phyloP scores from a whole-genome alignment of 2,888 invertebrate species.

The Piscicola geometra region DNA sequence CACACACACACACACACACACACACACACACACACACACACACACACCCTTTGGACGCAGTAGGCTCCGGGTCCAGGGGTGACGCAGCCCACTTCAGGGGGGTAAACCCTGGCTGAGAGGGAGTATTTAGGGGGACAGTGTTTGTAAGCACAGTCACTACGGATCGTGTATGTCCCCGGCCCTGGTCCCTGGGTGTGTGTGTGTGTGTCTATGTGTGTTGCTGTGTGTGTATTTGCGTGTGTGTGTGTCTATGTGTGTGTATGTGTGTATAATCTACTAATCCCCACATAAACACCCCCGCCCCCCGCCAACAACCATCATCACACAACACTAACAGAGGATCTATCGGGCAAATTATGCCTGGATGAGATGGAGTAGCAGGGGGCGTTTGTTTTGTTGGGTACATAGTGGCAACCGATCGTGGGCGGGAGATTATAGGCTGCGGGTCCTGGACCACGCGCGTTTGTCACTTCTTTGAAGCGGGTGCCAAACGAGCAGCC shows the following conservation, averaged over 20 bases:
- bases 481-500: not conserved
- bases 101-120: slow-evolving; percentile 71
- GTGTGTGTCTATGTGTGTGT: no score
- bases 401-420: slow-evolving; percentile 20
- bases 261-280: not conserved
- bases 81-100: slow-evolving; percentile 58
- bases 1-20: slow-evolving; percentile 19
- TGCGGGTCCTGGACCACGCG: slow-evolving; percentile 11
- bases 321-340: not conserved
- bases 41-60: slow-evolving; percentile 13
- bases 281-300: not conserved
- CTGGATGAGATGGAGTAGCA: slow-evolving; percentile 15
- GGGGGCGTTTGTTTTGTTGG: slow-evolving; percentile 4
- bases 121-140: slow-evolving; percentile 68
- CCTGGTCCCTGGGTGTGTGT: slow-evolving; percentile 61
- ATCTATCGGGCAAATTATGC: not conserved
- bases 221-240: not conserved
- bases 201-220: not conserved
- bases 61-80: slow-evolving; percentile 31
- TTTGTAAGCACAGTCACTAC: slow-evolving; percentile 43
- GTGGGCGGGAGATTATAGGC: slow-evolving; percentile 25
- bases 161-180: slow-evolving; percentile 46
- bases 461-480: not conserved
- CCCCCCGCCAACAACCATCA: not conserved
- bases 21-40: slow-evolving; percentile 6